Evolutionary conservation across 2,113 vertebrate genomes (phyloP), one percentile per base, ranked within the genome.

Genomic region (Oncorhynchus masou): DNA sequence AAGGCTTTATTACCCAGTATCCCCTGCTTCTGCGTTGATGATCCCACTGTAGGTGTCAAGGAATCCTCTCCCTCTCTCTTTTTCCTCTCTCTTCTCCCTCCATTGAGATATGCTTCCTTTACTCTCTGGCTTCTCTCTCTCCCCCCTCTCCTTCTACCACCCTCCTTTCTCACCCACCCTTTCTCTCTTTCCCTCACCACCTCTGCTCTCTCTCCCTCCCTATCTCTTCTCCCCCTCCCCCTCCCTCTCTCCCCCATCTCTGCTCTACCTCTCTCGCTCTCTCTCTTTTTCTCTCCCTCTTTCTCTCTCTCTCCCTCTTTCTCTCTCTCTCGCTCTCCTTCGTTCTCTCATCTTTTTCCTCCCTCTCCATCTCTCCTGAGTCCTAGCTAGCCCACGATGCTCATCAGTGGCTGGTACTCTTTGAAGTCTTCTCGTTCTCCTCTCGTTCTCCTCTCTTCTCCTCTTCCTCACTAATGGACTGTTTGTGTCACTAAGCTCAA

Each of bases 401-500:
- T 85, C 81, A 88, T 89, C 89, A 87, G 83, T 71, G 78, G 70
- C 80, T 83, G 83, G 71, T 83, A 79, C 73, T 74, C 83, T 90
- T 92, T 91, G 81, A 90, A 90, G 82, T 88, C 74, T 81, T 82
- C 70, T 66, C 77, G 80, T 74, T 88, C 77, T 81, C 81, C 3
- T 82, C 68, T 66, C 77, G 79, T 74, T 88, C 77, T 80, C 81
- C 70, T 66, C 75, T 87, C 82, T 88, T 31, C 77, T 81, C 80
- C 71, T 68, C 75, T 87, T 80, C 79, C 73, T 85, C 74, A 15
- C 82, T 88, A 85, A 84, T 88, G 80, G 82, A 78, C 76, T 66
- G 57, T 90, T 90, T 91, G 86, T 90, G 85, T 90, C 87, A 90
- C 84, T 90, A 86, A 88, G 82, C 80, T 91, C 85, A 89, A 91